phyloP scores from a whole-genome alignment of 2,888 invertebrate species.

The Drosophila monieri region DNA sequence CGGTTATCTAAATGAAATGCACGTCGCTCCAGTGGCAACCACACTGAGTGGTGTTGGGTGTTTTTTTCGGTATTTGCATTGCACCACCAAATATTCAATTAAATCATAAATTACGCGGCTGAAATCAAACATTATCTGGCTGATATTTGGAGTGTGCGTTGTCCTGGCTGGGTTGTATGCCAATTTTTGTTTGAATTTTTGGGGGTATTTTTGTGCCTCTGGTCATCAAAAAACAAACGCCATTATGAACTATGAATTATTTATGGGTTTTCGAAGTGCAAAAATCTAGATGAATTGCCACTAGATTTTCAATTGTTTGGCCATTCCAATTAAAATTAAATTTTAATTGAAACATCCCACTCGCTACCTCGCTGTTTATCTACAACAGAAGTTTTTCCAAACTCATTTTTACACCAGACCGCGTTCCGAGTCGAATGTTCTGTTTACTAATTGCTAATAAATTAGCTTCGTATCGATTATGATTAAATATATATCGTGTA shows the following conservation, averaged over 20 bases:
- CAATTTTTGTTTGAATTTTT: slow-evolving; percentile 3
- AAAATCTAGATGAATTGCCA: neutral
- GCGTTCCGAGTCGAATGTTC: too few relatives aligned
- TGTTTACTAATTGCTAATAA: neutral
- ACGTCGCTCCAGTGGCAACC: slow-evolving; percentile 47
- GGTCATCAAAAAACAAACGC: slow-evolving; percentile 2
- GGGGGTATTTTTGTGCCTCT: neutral
- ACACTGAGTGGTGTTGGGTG: slow-evolving; percentile 1
- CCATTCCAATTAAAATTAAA: slow-evolving; percentile 2
- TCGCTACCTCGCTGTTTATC: too few relatives aligned
- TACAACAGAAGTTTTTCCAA: too few relatives aligned
- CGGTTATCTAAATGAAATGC: slow-evolving; percentile 79
- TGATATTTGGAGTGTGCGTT: neutral
- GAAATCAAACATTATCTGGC: slow-evolving; percentile 42
- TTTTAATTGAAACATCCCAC: slow-evolving; percentile 1
- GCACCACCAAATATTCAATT: slow-evolving; percentile 68
- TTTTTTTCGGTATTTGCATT: slow-evolving; percentile 40
- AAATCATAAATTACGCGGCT: slow-evolving; percentile 70
- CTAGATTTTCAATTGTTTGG: slow-evolving; percentile 9
- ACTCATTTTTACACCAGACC: too few relatives aligned
- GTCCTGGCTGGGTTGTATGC: neutral
- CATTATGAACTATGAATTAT: slow-evolving; percentile 12
- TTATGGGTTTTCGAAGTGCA: slow-evolving; percentile 6
- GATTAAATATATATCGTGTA: neutral
- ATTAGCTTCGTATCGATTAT: neutral